Evolutionary conservation across 2,797 vertebrate genomes (phyloP), one percentile per base, ranked within the genome.

Genomic region (Thalassophryne amazonica): DNA sequence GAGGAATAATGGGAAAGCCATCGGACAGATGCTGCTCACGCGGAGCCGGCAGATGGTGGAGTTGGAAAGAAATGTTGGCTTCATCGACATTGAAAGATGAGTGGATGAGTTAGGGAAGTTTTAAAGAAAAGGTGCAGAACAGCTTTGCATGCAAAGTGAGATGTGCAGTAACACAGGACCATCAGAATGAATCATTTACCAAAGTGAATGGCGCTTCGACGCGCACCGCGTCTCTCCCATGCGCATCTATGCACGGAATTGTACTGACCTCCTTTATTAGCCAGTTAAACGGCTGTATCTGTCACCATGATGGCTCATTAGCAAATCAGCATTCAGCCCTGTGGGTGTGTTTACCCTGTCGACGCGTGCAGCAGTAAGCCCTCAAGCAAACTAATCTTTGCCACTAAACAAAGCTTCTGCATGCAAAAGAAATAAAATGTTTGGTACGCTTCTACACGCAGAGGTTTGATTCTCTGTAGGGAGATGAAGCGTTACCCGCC

Each of bases 241-340:
- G 43, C 49, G 50, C 54, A 39, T 56, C 60, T 60, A 50, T 49
- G 61, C 45, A 11, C 43, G 60, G 69, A 63, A 73, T 81, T 34
- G 62, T 67, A 78, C 79, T 76, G 61, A 58, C 50, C 50, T 78
- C 53, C 40, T 69, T 75, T 68, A 60, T 65, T 54, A 68, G 70
- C 73, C 81, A 83, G 81, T 84, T 78, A 83, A 69, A 80, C 73
- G 60, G 49, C 71, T 52, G 76, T 49, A 78, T 84, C 65, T 76
- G 73, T 81, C 79, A 75, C 76, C 51, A 63, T 73, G 77, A 81
- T 76, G 75, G 61, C 73, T 81, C 65, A 71, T 83, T 78, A 80
- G 60, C 58, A 54, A 82, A 74, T 78, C 70, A 70, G 62, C 64
- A 56, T 52, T 61, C 59, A 52, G 65, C 58, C 10, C 4, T 20